Base-by-base conservation (phyloP, 2,113 vertebrate genomes). In the Alethe castanea region DNA sequence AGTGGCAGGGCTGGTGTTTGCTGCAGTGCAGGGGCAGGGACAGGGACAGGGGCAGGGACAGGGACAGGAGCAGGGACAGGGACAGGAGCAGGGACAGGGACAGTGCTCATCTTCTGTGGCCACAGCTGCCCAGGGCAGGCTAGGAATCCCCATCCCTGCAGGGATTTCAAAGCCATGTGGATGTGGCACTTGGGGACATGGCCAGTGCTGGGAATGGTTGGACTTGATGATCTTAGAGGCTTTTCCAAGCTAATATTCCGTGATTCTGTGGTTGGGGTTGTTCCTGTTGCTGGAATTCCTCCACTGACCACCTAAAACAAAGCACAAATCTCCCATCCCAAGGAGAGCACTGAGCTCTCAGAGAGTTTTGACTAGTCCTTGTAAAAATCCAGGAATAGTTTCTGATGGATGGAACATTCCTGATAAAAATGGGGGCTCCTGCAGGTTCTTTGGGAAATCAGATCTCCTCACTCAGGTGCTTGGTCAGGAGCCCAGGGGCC, bases 1-100 rank as follows among this genome's bases (percentile, higher is more conserved):
- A 91, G 74, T 69, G 70, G 71, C 82, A 88, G 64, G 71, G 12
- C 10, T 84, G 88, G 47, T 33, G 85, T 77, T 77, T 86, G 87
- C 78, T 81, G 74, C 78, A 85, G 70, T 28, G 19, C 1, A 5
- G 66, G 53, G 71, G 60, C 69, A 38, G 36, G 44, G 64, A 69
- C 22, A 28, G 47, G 36, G 77, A 15, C 19, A 22, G n/a, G 11
- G 45, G 12, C 0, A 1, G 64, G 29, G 65, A 57, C 54, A 22
- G 31, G 70, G 69, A 62, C 69, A 48, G 65, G 53, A 65, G 62
- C 67, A 40, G 36, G 17, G 45, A 22, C 20, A 12, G 44, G 44
- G 18, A 9, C 44, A 44, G 62, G 53, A 66, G 60, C 61, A 35
- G 31, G 44, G 79, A 69, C n/a, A n/a, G 59, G 36, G 76, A 19